These are phyloP conservation scores for Prionace glauca DNA, from an alignment of 2,797 vertebrate genomes.

Conservation along the genomic window DNA sequence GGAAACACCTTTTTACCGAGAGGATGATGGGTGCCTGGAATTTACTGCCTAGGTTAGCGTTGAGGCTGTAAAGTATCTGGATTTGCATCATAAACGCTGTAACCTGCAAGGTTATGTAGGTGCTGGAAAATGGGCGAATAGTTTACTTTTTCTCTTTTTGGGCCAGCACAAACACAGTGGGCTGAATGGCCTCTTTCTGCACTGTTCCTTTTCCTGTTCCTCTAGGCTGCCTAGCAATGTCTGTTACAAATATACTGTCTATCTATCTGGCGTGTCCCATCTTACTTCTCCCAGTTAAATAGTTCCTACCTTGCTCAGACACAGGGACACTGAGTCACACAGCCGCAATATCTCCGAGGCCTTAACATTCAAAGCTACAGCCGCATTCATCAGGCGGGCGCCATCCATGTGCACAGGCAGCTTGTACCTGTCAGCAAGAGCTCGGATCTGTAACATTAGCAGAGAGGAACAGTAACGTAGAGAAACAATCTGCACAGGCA, in stretches of 20 bases:
- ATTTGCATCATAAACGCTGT: too few species aligned
- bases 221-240: background rate
- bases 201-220: too few species aligned
- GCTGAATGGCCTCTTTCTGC: too few species aligned
- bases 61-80: too few species aligned
- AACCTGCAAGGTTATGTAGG: too few species aligned
- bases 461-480: background rate
- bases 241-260: background rate
- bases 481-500: background rate
- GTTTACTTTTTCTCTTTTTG: too few species aligned
- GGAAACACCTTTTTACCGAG: too few species aligned
- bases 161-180: too few species aligned
- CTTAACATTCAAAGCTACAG: constrained; percentile 57
- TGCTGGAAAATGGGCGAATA: too few species aligned
- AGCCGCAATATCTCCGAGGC: constrained; percentile 63
- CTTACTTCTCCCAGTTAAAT: background rate
- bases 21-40: too few species aligned
- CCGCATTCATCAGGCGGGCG: constrained; percentile 69
- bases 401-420: constrained; percentile 74
- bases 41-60: too few species aligned
- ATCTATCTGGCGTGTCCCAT: background rate
- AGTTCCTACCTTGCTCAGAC: constrained; percentile 74
- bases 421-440: constrained; percentile 57
- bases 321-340: constrained; percentile 72
- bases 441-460: constrained; percentile 55